Percentiles rank a stretch among this genome's conserved stretches.
Evolutionary conservation across 2,888 invertebrate species (phyloP).

Genomic region (Eucera pruinosa): DNA sequence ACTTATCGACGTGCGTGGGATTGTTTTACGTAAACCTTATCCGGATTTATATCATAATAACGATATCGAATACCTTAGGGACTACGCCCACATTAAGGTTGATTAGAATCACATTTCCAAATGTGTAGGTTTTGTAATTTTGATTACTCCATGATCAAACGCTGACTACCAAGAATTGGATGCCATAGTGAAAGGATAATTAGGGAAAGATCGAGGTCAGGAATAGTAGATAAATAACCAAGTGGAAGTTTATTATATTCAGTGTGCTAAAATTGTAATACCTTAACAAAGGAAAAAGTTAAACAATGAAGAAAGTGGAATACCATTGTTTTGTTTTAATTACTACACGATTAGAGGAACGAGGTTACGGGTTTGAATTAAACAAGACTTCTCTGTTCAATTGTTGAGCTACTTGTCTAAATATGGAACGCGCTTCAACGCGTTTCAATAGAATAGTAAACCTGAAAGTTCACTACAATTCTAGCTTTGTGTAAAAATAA

Average conservation of each 20-base stretch:
- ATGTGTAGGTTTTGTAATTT: conserved; percentile 5
- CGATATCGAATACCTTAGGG: conserved; percentile 28
- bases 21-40: conserved; percentile 12
- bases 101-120: conserved; percentile 19
- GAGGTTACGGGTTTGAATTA: not conserved
- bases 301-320: conserved; percentile 19
- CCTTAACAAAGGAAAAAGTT: not conserved
- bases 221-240: not conserved
- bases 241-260: not conserved
- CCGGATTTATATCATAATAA: conserved; percentile 42
- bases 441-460: not conserved
- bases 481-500: not conserved
- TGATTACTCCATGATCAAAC: not conserved
- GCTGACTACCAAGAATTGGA: no score
- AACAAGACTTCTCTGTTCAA: not conserved
- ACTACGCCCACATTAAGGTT: conserved; percentile 8
- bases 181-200: conserved; percentile 1
- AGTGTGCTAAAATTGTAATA: not conserved
- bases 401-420: not conserved
- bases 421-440: not conserved
- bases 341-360: not conserved
- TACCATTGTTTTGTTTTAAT: conserved; percentile 6
- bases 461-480: not conserved
- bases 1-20: conserved; percentile 5
- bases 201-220: not conserved